These are phyloP conservation scores for Melanargia galathea DNA, from an alignment of 2,888 invertebrate genomes.

Conservation along the genomic window DNA sequence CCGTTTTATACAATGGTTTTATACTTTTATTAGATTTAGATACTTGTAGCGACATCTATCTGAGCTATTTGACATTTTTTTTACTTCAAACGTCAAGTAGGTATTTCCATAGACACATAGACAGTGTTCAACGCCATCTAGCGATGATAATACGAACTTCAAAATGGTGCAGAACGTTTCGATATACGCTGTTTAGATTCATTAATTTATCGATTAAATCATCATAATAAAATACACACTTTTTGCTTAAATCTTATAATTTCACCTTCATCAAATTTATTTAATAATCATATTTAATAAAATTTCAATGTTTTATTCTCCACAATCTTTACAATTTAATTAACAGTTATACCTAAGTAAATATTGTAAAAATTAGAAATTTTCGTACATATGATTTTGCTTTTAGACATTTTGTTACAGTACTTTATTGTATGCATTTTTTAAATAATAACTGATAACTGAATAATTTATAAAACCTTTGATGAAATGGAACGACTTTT, in stretches of 20 bases:
- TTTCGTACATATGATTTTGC: no score
- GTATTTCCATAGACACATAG: background rate
- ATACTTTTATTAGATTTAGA: background rate
- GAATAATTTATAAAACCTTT: background rate
- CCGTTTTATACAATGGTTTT: background rate
- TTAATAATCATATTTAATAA: no score
- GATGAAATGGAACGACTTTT: slow-evolving; percentile 50
- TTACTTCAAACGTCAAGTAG: background rate
- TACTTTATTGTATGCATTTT: background rate
- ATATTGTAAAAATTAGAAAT: no score
- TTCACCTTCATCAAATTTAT: no score
- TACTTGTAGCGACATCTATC: slow-evolving; percentile 6
- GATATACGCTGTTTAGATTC: background rate
- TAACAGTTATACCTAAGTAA: no score
- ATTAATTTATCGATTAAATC: background rate
- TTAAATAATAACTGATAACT: background rate
- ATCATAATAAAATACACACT: background rate
- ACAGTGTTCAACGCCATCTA: background rate
- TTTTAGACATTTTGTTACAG: no score
- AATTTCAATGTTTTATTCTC: no score
- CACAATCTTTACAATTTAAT: no score
- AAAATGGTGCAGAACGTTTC: slow-evolving; percentile 13
- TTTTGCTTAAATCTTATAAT: no score
- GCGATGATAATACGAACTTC: background rate
- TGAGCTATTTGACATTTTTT: background rate